These are phyloP conservation scores for Torymus auratus DNA, from an alignment of 2,888 invertebrate genomes.

Conservation along the genomic window DNA sequence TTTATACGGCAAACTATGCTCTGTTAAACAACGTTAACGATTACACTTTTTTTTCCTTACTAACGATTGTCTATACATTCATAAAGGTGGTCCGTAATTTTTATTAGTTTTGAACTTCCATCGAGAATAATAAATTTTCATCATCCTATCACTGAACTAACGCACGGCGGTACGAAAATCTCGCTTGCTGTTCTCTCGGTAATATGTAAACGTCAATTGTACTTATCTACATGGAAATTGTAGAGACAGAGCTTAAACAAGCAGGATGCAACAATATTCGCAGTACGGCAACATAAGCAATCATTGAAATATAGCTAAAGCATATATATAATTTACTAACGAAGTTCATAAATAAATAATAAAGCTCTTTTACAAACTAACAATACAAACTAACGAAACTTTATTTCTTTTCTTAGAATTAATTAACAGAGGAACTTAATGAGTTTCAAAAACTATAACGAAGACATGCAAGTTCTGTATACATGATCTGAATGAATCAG, in stretches of 20 bases:
- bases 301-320: too few species aligned
- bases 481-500: neutral
- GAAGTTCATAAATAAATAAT: too few species aligned
- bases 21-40: conserved; percentile 26
- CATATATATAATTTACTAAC: too few species aligned
- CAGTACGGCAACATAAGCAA: too few species aligned
- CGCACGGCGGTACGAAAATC: neutral
- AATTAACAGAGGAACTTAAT: conserved; percentile 34
- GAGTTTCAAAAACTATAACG: neutral
- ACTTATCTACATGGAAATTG: neutral
- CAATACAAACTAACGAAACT: neutral
- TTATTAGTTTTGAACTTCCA: conserved; percentile 52
- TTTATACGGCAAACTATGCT: conserved; percentile 28
- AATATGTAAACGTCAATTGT: neutral
- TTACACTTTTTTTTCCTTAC: conserved; percentile 47
- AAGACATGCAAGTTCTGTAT: conserved; percentile 1
- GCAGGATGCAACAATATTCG: neutral
- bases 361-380: too few species aligned
- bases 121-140: conserved; percentile 42
- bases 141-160: conserved; percentile 10
- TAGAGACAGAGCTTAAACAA: neutral
- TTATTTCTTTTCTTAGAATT: conserved; percentile 14
- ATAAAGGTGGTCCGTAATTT: conserved; percentile 63
- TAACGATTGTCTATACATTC: conserved; percentile 66
- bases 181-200: neutral